phyloP scores from a whole-genome alignment of 2,888 invertebrate genomes.

The Megaustenia siamemsis region DNA sequence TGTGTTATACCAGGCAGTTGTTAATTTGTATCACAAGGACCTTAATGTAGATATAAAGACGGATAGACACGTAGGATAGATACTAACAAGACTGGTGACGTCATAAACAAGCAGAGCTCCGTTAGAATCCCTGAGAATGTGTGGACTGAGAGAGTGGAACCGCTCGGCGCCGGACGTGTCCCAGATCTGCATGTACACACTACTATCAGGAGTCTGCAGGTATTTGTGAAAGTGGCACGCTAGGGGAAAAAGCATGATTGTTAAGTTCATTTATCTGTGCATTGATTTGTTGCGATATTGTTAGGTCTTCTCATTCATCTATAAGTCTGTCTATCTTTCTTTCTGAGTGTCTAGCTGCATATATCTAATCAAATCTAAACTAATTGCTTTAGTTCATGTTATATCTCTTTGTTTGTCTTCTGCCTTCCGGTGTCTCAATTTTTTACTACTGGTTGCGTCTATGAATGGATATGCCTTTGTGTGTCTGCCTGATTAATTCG shows the following conservation, averaged over 20 bases:
- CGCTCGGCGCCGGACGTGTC: conserved; percentile 43
- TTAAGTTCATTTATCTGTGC: neutral
- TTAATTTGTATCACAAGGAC: too few relatives aligned
- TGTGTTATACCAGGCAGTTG: too few relatives aligned
- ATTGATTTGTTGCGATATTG: neutral
- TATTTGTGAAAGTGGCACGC: conserved; percentile 47
- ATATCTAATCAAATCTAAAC: too few relatives aligned
- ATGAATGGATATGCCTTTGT: too few relatives aligned
- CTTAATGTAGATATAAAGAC: neutral
- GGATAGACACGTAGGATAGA: neutral
- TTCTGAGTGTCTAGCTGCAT: neutral
- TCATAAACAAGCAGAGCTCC: conserved; percentile 43
- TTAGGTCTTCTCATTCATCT: neutral
- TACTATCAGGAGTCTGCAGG: conserved; percentile 37
- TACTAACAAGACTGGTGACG: conserved; percentile 24
- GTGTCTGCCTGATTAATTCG: too few relatives aligned
- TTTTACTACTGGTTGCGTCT: too few relatives aligned
- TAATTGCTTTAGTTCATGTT: too few relatives aligned
- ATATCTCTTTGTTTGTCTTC: too few relatives aligned
- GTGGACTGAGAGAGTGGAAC: conserved; percentile 40
- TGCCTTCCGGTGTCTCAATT: too few relatives aligned
- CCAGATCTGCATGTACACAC: conserved; percentile 44
- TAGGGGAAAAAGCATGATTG: neutral
- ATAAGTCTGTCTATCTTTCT: neutral
- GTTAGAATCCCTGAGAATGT: conserved; percentile 22